Evolutionary conservation across 2,888 invertebrate species (phyloP).

Genomic region (Lomographa bimaculata): DNA sequence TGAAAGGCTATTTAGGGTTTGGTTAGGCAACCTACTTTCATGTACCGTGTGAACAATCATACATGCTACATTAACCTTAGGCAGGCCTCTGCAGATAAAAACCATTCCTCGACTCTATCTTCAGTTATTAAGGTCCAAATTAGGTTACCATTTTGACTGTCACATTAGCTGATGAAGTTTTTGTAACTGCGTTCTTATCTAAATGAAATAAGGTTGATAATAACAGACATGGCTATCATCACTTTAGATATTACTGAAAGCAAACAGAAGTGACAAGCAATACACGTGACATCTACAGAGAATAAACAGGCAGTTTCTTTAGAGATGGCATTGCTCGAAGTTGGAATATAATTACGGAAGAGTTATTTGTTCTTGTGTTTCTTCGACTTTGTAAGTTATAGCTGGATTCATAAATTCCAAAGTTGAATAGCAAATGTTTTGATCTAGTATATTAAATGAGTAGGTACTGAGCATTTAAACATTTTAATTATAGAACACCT

Average conservation of each 20-base stretch:
- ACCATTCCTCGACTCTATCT: neutral
- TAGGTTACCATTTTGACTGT: neutral
- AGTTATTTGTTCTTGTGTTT: too few relatives aligned
- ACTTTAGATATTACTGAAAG: constrained; percentile 11
- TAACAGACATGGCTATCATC: neutral
- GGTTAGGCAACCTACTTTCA: constrained; percentile 7
- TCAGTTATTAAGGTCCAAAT: constrained; percentile 4
- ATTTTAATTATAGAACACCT: too few relatives aligned
- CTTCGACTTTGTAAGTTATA: too few relatives aligned
- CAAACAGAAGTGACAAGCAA: constrained; percentile 10
- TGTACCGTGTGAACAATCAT: constrained; percentile 16
- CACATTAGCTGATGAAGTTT: too few relatives aligned
- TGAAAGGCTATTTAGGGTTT: constrained; percentile 16
- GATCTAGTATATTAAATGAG: too few relatives aligned
- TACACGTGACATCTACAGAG: constrained; percentile 3
- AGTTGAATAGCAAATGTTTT: too few relatives aligned
- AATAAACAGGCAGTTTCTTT: constrained; percentile 15
- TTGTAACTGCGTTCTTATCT: too few relatives aligned
- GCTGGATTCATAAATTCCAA: too few relatives aligned
- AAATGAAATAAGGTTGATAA: constrained; percentile 4
- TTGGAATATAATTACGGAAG: too few relatives aligned
- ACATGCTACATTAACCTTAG: constrained; percentile 8
- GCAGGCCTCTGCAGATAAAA: neutral
- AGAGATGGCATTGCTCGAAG: too few relatives aligned
- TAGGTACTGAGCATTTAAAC: too few relatives aligned